phyloP scores from a whole-genome alignment of 2,888 invertebrate species.

The Catonia carolina region DNA sequence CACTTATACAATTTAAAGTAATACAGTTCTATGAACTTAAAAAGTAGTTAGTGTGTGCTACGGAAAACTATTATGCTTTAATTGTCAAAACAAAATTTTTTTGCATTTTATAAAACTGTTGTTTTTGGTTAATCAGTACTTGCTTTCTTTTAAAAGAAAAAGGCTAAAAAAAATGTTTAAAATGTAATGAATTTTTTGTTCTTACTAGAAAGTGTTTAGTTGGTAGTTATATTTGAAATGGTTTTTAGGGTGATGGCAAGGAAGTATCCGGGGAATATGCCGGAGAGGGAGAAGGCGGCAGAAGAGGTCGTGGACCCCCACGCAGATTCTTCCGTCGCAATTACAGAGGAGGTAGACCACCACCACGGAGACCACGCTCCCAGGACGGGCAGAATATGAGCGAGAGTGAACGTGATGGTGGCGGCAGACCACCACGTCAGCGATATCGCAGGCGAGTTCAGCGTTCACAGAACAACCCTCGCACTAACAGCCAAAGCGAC shows the following conservation, averaged over 20 bases:
- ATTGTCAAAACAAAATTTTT: no score
- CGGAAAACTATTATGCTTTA: no score
- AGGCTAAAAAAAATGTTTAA: no score
- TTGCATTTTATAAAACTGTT: no score
- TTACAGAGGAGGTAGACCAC: constrained; percentile 53
- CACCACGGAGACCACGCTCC: constrained; percentile 45
- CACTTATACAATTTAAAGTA: no score
- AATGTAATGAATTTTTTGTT: no score
- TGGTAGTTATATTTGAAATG: no score
- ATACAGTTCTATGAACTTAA: no score
- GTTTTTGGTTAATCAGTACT: no score
- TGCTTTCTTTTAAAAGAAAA: no score
- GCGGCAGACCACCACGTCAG: constrained; percentile 42
- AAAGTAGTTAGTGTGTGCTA: no score
- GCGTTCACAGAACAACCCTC: constrained; percentile 29
- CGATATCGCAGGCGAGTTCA: constrained; percentile 45
- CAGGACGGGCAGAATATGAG: constrained; percentile 43
- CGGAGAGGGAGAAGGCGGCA: constrained; percentile 28
- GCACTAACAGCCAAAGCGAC: constrained; percentile 35
- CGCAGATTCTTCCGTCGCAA: constrained; percentile 49
- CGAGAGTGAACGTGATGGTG: constrained; percentile 43
- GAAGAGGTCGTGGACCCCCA: constrained; percentile 47
- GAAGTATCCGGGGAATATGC: constrained; percentile 26
- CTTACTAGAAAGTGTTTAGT: no score
- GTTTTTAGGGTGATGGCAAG: constrained; percentile 27